These are phyloP conservation scores for Coreoperca whiteheadi DNA, from an alignment of 2,113 vertebrate genomes.

Conservation along the genomic window DNA sequence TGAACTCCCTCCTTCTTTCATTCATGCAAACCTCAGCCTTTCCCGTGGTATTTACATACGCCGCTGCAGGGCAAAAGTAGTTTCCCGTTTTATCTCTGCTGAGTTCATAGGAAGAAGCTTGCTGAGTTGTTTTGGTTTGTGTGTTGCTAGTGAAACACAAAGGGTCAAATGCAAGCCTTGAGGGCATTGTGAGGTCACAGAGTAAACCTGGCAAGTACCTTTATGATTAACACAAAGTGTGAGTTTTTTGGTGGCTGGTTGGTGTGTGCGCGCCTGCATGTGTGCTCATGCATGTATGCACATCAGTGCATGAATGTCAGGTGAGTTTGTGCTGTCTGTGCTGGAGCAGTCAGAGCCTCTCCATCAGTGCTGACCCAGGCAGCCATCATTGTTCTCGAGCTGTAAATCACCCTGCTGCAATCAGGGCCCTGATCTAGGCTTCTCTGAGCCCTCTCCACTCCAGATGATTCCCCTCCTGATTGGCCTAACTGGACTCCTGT, in stretches of 20 bases:
- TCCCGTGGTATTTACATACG: slow-evolving; percentile 74
- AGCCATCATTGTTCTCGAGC: slow-evolving; percentile 82
- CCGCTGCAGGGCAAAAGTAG: slow-evolving; percentile 65
- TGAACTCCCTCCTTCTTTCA: slow-evolving; percentile 69
- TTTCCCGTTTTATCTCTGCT: slow-evolving; percentile 70
- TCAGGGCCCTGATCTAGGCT: slow-evolving; percentile 79
- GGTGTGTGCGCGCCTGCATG: not conserved
- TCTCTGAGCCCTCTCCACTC: slow-evolving; percentile 81
- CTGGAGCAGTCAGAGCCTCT: slow-evolving; percentile 61
- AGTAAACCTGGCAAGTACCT: slow-evolving; percentile 54
- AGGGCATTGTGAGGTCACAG: slow-evolving; percentile 65
- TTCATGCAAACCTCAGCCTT: slow-evolving; percentile 74
- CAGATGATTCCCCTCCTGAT: slow-evolving; percentile 86
- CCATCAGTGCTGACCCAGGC: slow-evolving; percentile 80
- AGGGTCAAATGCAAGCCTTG: slow-evolving; percentile 82
- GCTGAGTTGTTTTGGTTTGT: slow-evolving; percentile 84
- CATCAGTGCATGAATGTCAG: slow-evolving; percentile 61
- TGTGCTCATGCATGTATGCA: slow-evolving; percentile 57
- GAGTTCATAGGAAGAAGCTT: slow-evolving; percentile 82
- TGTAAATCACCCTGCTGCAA: slow-evolving; percentile 86
- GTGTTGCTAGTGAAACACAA: slow-evolving; percentile 88
- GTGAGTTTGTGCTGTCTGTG: slow-evolving; percentile 62
- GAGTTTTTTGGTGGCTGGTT: slow-evolving; percentile 8
- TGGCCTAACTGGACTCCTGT: slow-evolving; percentile 87
- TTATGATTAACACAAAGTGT: slow-evolving; percentile 28